Conservation (phyloP, 2,113 vertebrate species). For the Rattus rattus region DNA sequence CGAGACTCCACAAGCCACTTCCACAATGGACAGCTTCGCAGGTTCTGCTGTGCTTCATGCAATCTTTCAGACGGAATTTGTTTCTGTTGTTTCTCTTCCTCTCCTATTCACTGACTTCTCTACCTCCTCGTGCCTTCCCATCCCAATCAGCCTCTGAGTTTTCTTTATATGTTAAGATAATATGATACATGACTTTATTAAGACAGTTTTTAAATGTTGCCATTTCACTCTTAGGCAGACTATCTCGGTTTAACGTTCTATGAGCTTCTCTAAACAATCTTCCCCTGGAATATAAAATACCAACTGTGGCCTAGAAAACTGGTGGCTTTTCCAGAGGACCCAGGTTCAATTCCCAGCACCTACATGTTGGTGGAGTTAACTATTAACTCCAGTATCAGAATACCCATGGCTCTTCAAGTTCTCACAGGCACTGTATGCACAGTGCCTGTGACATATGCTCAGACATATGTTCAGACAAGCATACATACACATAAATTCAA, state of each 20-base stretch:
- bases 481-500: not conserved
- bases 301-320: not conserved
- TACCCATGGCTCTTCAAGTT: not conserved
- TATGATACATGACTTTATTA: not conserved
- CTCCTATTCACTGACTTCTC: not conserved
- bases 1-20: not conserved
- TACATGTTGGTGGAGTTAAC: not conserved
- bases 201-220: not conserved
- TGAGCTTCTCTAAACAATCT: not conserved
- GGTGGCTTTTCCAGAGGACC: not conserved
- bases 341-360: not conserved
- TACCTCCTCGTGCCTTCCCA: too few relatives aligned
- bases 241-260: not conserved
- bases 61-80: too few relatives aligned
- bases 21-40: not conserved
- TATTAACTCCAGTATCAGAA: not conserved
- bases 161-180: constrained; percentile 10
- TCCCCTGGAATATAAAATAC: not conserved
- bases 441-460: too few relatives aligned
- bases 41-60: not conserved
- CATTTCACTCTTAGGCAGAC: not conserved
- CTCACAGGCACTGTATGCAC: not conserved
- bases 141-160: not conserved
- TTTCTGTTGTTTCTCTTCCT: not conserved
- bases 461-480: not conserved